Conservation (phyloP, 2,113 vertebrate genomes). For the Oncorhynchus kisutch region DNA sequence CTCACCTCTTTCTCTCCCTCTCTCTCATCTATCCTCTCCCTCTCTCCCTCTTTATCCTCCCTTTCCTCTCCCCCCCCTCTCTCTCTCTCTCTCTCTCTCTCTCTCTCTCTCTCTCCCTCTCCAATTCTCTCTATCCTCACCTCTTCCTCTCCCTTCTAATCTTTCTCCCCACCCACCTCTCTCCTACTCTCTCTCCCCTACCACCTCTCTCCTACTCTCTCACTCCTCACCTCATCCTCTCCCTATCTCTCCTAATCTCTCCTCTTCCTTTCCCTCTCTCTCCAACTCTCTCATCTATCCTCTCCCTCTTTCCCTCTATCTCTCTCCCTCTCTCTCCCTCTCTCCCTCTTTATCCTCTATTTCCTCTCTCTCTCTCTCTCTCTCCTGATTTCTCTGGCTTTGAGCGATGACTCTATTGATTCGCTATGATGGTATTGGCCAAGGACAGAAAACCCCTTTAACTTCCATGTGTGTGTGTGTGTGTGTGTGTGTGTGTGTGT, state of each 20-base stretch:
- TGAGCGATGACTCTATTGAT: constrained; percentile 71
- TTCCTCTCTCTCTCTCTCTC: constrained; percentile 21
- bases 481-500: not conserved
- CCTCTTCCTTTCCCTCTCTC: not conserved
- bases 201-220: constrained; percentile 28
- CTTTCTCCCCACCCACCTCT: too few relatives aligned
- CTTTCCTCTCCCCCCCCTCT: not conserved
- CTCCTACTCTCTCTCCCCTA: not conserved
- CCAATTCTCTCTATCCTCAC: not conserved
- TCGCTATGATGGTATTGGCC: constrained; percentile 67
- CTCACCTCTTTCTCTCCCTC: not conserved
- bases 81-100: not conserved
- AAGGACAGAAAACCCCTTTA: constrained; percentile 49
- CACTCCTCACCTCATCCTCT: not conserved
- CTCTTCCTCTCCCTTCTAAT: too few relatives aligned
- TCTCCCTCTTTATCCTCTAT: constrained; percentile 28
- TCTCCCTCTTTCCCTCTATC: not conserved
- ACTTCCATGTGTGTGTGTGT: constrained; percentile 24
- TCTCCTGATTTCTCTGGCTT: constrained; percentile 10
- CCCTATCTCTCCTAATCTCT: not conserved
- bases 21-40: constrained; percentile 13
- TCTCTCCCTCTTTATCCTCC: not conserved
- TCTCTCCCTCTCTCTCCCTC: constrained; percentile 13
- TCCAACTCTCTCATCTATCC: constrained; percentile 22
- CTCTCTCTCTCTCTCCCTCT: not conserved